phyloP scores from a whole-genome alignment of 2,797 vertebrate genomes.

The Rhyacichthys aspro region DNA sequence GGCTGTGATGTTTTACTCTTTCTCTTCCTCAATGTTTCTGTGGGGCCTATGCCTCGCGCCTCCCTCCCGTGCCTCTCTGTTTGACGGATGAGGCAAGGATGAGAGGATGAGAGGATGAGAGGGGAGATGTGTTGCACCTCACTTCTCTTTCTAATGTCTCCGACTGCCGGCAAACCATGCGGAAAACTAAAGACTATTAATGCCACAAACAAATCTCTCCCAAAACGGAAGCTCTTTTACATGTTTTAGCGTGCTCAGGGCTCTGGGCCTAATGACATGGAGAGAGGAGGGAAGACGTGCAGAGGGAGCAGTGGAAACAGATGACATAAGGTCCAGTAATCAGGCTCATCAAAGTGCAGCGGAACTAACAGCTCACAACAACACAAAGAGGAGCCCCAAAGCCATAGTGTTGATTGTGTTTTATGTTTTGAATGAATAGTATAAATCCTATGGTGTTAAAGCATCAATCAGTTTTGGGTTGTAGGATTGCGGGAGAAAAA shows the following conservation, averaged over 20 bases:
- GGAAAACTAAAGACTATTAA: constrained; percentile 80
- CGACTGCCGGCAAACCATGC: constrained; percentile 65
- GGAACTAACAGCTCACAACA: constrained; percentile 7
- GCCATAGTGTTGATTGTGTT: neutral
- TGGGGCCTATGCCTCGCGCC: constrained; percentile 11
- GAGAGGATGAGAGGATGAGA: constrained; percentile 61
- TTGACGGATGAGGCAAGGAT: constrained; percentile 71
- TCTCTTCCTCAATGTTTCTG: constrained; percentile 11
- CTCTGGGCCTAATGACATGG: constrained; percentile 66
- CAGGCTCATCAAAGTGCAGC: constrained; percentile 13
- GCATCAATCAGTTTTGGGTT: too few relatives aligned
- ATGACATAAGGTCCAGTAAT: constrained; percentile 21
- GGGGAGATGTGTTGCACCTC: constrained; percentile 70
- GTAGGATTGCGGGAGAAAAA: too few relatives aligned
- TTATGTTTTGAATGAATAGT: neutral
- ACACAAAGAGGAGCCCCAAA: constrained; percentile 6
- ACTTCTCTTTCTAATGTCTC: constrained; percentile 78
- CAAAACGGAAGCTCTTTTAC: constrained; percentile 70
- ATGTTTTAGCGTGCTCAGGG: constrained; percentile 64
- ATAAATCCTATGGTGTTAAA: too few relatives aligned
- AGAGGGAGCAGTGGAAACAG: constrained; percentile 6
- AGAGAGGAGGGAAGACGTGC: constrained; percentile 33
- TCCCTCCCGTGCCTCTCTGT: constrained; percentile 25
- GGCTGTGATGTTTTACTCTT: constrained; percentile 6
- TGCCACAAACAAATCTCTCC: constrained; percentile 77